These are phyloP conservation scores for Characodon lateralis DNA, from an alignment of 2,797 vertebrate species.

Conservation along the genomic window DNA sequence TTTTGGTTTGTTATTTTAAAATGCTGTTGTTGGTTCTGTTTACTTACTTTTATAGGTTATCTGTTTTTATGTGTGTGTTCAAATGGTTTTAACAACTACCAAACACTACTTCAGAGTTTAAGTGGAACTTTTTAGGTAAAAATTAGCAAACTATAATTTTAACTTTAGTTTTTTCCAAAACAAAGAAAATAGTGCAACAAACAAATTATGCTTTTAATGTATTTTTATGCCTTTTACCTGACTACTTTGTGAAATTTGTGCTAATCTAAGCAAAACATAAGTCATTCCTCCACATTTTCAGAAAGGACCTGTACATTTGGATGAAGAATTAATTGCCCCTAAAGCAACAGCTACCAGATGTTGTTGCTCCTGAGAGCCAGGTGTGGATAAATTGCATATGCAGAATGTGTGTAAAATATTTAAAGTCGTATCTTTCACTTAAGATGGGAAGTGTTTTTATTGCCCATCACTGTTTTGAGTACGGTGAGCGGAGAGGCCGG, in stretches of 20 bases:
- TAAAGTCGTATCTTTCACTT: constrained; percentile 85
- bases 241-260: constrained; percentile 32
- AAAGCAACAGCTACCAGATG: constrained; percentile 83
- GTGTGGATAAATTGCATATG: constrained; percentile 83
- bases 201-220: not conserved
- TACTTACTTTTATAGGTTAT: not conserved
- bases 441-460: constrained; percentile 83
- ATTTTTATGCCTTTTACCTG: constrained; percentile 9
- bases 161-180: not conserved
- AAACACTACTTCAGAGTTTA: not conserved
- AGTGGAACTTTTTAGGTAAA: not conserved
- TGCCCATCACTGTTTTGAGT: constrained; percentile 77
- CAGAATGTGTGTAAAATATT: constrained; percentile 85
- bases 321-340: constrained; percentile 81
- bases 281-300: constrained; percentile 57
- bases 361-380: constrained; percentile 80
- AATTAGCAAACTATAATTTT: not conserved
- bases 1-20: not conserved
- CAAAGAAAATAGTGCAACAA: not conserved
- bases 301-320: constrained; percentile 61
- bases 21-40: not conserved
- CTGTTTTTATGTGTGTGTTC: not conserved
- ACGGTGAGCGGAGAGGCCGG: constrained; percentile 55
- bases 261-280: constrained; percentile 42
- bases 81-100: not conserved